Percentiles rank a stretch among this genome's conserved stretches.
These are phyloP conservation scores for Palaemon carinicauda DNA, from an alignment of 1,140 invertebrate species.

Conservation along the genomic window DNA sequence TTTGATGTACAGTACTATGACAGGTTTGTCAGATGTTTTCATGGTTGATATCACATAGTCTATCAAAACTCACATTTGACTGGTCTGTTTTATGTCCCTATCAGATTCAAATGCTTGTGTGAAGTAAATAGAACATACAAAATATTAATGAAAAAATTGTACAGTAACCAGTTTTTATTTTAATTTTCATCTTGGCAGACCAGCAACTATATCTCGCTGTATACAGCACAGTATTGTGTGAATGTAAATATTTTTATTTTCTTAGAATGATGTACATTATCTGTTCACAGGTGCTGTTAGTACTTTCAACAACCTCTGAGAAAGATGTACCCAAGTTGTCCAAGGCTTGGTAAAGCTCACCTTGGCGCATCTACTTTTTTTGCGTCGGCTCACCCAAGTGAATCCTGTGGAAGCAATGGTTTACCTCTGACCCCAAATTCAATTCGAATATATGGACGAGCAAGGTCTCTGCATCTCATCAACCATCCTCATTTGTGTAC, in stretches of 20 bases:
- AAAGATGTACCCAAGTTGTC: slow-evolving; percentile 33
- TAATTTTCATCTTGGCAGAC: too few relatives aligned
- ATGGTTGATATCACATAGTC: too few relatives aligned
- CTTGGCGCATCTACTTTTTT: slow-evolving; percentile 67
- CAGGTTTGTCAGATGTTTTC: too few relatives aligned
- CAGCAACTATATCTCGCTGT: too few relatives aligned
- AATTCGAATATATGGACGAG: slow-evolving; percentile 89
- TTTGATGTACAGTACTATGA: too few relatives aligned
- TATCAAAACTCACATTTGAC: too few relatives aligned
- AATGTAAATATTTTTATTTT: neutral
- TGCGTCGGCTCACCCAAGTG: slow-evolving; percentile 86
- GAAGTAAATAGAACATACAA: too few relatives aligned
- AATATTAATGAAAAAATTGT: too few relatives aligned
- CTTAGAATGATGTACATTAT: neutral
- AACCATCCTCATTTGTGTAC: slow-evolving; percentile 83
- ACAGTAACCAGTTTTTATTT: too few relatives aligned
- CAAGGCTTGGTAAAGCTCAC: slow-evolving; percentile 41
- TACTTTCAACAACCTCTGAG: neutral
- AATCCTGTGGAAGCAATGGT: slow-evolving; percentile 94
- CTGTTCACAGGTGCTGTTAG: neutral
- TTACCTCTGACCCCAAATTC: slow-evolving; percentile 95
- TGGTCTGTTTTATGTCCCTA: too few relatives aligned
- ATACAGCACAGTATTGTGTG: too few relatives aligned
- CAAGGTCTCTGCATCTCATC: slow-evolving; percentile 83
- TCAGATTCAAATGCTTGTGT: too few relatives aligned